Base-by-base conservation (phyloP, 2,888 invertebrate genomes). In the Trachelus troglodyta region DNA sequence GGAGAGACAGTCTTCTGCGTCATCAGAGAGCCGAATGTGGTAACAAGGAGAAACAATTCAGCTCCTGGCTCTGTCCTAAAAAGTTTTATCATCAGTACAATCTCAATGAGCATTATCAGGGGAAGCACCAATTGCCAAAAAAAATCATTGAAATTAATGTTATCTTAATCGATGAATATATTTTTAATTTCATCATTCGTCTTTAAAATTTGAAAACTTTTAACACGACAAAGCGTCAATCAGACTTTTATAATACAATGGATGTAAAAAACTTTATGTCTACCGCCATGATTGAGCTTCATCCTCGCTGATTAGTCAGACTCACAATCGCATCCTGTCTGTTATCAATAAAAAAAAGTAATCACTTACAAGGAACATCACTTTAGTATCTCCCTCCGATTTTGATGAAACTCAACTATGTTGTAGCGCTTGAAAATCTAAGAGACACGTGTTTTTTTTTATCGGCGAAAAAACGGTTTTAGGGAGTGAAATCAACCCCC, bases 41-140 rank as follows among this genome's bases (percentile, higher is more conserved):
- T 34, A 87, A 87, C 37, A 89, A 90, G 74, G 91, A 91, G 76
- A 92, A 92, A 75, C 89, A 90, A 80, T 91, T 92, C 79, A 79
- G 83, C 11, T 93, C 93, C 81, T 85, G 85, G 11, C 79, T 88
- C 74, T 93, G 93, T 81, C 85, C 85, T 30, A 85, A 85, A 71
- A 85, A 85, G 79, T 91, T 93, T 78, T 83, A 82, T 77, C 85
- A 87, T n/a, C 82, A 82, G 77, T 87, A 85, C 75, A 83, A 85
- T 78, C 76, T 86, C 73, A 83, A 80, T 12, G 74, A 79, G 31
- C 83, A 83, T 73, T 31, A 80, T 15, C 35, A 75, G 11, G 75
- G 68, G n/a, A 34, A 40, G 35, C 80, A 80, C 71, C 35, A 35
- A 34, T 11, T 74, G 11, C 35, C 34, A 37, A 74, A 74, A 35